Percentiles rank a stretch among this genome's conserved stretches.
These are phyloP conservation scores for Labeo calbasu DNA, from an alignment of 2,797 vertebrate genomes.

Conservation along the genomic window DNA sequence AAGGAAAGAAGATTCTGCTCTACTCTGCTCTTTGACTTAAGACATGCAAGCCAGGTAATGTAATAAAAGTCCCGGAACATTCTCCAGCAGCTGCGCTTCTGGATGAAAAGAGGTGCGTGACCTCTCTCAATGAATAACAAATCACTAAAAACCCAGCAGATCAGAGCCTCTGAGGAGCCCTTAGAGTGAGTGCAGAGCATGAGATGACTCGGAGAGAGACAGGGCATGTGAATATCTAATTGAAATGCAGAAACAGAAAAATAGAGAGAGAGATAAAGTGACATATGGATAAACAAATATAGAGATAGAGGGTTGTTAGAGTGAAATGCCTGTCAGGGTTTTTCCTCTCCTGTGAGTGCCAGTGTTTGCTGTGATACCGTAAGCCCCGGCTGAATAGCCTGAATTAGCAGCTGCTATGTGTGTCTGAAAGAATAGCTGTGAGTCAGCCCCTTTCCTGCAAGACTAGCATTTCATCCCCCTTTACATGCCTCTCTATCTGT, in stretches of 20 bases:
- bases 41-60: background rate
- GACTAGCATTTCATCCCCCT: constrained; percentile 70
- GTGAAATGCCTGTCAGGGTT: constrained; percentile 60
- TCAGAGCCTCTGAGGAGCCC: background rate
- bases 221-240: background rate
- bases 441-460: constrained; percentile 77
- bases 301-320: constrained; percentile 35
- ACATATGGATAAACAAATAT: constrained; percentile 13
- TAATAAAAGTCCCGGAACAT: background rate
- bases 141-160: constrained; percentile 5
- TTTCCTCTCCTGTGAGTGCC: constrained; percentile 43
- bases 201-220: background rate
- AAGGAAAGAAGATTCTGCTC: background rate
- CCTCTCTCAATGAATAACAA: constrained; percentile 18
- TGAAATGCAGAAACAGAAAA: constrained; percentile 13
- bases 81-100: background rate
- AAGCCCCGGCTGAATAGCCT: constrained; percentile 74
- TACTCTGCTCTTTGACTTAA: constrained; percentile 9
- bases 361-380: constrained; percentile 67
- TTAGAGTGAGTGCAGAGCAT: background rate
- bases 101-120: constrained; percentile 6
- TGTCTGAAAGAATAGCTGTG: constrained; percentile 74
- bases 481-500: constrained; percentile 47
- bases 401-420: constrained; percentile 70
- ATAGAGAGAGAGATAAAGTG: background rate